Evolutionary conservation across 2,113 vertebrate genomes (phyloP).

Genomic region (Willisornis vidua): DNA sequence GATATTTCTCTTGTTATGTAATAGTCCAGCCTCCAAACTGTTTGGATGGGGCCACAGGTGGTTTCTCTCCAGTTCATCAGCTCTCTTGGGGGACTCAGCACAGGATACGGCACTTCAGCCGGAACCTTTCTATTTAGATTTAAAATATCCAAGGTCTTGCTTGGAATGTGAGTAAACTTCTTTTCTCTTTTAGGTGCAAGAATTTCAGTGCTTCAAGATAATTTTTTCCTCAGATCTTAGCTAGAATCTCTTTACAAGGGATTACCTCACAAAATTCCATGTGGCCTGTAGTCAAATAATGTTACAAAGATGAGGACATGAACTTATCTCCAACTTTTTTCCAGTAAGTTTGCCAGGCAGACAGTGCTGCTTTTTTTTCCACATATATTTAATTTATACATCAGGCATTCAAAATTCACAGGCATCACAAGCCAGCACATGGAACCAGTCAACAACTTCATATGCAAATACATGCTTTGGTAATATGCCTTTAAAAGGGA

Average conservation of each 20-base stretch:
- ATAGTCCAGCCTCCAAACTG: not conserved
- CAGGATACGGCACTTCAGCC: not conserved
- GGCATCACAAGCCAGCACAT: not conserved
- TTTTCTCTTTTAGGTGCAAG: not conserved
- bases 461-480: not conserved
- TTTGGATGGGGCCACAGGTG: not conserved
- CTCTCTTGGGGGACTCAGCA: not conserved
- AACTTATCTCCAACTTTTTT: slow-evolving; percentile 11
- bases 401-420: not conserved
- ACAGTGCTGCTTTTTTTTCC: accelerated
- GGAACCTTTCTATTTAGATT: not conserved
- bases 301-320: slow-evolving; percentile 1
- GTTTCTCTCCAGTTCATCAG: not conserved
- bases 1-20: not conserved
- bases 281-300: not conserved
- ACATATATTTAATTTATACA: not conserved
- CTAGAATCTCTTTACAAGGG: not conserved
- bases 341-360: not conserved
- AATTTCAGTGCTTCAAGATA: not conserved
- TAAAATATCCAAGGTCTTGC: not conserved
- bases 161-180: not conserved
- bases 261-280: slow-evolving; percentile 10
- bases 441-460: not conserved
- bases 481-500: not conserved
- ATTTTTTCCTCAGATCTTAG: not conserved